Conservation (phyloP, 2,113 vertebrate genomes). For the Gymnogyps californianus region DNA sequence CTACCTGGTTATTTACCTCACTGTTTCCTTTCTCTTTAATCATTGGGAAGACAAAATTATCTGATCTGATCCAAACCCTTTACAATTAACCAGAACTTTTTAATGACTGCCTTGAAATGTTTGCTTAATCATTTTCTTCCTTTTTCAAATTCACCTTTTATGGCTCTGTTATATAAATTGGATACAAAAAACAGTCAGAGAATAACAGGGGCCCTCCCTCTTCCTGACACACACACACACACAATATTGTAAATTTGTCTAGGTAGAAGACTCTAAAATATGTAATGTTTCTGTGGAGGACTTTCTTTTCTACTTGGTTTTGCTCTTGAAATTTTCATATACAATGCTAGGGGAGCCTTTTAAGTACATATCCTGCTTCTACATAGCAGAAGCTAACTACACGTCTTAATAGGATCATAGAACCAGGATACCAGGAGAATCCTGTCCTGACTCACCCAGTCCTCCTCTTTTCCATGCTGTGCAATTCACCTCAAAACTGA, state of each 20-base stretch:
- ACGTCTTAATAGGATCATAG: neutral
- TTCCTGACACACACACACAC: neutral
- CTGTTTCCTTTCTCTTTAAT: neutral
- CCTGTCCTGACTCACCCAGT: neutral
- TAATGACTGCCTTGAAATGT: neutral
- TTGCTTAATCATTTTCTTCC: neutral
- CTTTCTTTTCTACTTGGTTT: neutral
- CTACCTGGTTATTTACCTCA: conserved; percentile 40
- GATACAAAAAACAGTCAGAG: neutral
- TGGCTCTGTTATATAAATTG: neutral
- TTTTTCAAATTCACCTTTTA: neutral
- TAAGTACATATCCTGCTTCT: neutral
- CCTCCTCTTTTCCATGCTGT: neutral
- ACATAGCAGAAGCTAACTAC: neutral
- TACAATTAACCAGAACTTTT: neutral
- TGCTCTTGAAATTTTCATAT: neutral
- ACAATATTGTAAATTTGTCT: neutral
- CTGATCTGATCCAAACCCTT: neutral
- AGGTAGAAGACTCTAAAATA: neutral
- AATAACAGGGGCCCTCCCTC: neutral
- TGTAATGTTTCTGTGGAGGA: neutral
- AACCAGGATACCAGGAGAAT: neutral
- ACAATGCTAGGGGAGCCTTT: neutral
- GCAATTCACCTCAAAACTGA: neutral
- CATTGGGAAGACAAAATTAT: neutral